A percentile compares a stretch with the other conserved stretches of the same genome.
phyloP scores from a whole-genome alignment of 2,113 vertebrate species.

The Chelonoidis abingdonii region DNA sequence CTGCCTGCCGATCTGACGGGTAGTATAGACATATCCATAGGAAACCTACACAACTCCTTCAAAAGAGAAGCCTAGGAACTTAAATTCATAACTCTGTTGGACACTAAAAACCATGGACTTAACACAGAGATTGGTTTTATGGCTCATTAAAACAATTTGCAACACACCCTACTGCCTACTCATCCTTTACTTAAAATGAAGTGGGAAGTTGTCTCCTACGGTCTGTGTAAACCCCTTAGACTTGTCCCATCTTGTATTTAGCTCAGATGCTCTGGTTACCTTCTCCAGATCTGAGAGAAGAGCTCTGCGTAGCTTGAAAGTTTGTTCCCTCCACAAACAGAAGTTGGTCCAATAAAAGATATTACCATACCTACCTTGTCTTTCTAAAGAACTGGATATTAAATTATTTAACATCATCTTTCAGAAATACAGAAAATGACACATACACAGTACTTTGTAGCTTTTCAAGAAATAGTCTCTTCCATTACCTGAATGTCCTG shows the following conservation, averaged over 20 bases:
- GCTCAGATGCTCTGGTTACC: neutral
- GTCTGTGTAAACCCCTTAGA: no score
- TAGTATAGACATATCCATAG: neutral
- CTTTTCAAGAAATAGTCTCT: neutral
- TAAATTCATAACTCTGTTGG: neutral
- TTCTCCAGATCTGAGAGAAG: neutral
- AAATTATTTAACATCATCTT: neutral
- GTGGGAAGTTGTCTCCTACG: no score
- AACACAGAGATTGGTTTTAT: no score
- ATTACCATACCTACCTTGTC: neutral
- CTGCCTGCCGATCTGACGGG: no score
- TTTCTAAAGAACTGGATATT: neutral
- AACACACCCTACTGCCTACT: no score
- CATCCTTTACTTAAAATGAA: no score
- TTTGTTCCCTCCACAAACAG: neutral
- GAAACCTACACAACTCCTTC: neutral
- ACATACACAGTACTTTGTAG: neutral
- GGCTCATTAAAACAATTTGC: no score
- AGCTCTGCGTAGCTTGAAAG: neutral
- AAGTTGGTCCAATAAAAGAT: neutral
- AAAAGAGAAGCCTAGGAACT: neutral
- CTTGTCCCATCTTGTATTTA: no score
- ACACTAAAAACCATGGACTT: neutral
- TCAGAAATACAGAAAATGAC: neutral
- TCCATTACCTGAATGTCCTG: constrained; percentile 92